Evolutionary conservation across 2,113 vertebrate genomes (phyloP).

Genomic region (Sisor rabdophorus): DNA sequence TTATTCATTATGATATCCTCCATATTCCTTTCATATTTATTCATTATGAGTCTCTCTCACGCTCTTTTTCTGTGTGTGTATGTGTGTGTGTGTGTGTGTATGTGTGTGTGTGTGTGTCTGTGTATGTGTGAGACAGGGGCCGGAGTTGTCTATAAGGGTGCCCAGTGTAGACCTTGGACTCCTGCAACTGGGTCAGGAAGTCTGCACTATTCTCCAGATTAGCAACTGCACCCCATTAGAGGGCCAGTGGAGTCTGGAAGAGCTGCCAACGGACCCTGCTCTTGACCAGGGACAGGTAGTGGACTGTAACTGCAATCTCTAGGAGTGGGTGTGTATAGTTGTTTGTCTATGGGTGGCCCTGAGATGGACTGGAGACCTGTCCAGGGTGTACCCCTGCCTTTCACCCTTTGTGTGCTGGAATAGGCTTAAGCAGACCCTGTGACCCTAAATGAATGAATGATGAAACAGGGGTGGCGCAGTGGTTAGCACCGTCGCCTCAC

Average conservation of each 20-base stretch:
- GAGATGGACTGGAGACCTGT: too few species aligned
- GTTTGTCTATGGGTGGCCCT: too few species aligned
- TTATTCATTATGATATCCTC: too few species aligned
- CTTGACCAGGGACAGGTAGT: slow-evolving; percentile 53
- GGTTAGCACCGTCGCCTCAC: too few species aligned
- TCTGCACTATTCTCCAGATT: slow-evolving; percentile 65
- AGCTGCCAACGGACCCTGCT: slow-evolving; percentile 43
- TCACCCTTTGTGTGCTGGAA: too few species aligned
- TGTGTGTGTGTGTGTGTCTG: not conserved
- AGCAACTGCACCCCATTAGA: slow-evolving; percentile 76
- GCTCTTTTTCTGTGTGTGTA: not conserved
- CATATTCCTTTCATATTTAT: not conserved
- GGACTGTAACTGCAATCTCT: too few species aligned
- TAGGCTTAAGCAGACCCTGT: too few species aligned
- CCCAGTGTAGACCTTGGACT: slow-evolving; percentile 82
- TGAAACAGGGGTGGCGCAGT: too few species aligned
- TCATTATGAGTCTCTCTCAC: not conserved
- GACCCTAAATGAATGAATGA: too few species aligned
- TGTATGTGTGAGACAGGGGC: slow-evolving; percentile 71
- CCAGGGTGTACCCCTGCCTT: too few species aligned
- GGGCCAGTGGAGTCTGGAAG: slow-evolving; percentile 76
- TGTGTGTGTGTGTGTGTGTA: not conserved
- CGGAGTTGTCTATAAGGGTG: slow-evolving; percentile 65
- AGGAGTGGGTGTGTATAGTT: too few species aligned
- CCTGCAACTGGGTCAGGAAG: slow-evolving; percentile 66